These are phyloP conservation scores for Naja naja DNA, from an alignment of 2,113 vertebrate genomes.

Conservation along the genomic window DNA sequence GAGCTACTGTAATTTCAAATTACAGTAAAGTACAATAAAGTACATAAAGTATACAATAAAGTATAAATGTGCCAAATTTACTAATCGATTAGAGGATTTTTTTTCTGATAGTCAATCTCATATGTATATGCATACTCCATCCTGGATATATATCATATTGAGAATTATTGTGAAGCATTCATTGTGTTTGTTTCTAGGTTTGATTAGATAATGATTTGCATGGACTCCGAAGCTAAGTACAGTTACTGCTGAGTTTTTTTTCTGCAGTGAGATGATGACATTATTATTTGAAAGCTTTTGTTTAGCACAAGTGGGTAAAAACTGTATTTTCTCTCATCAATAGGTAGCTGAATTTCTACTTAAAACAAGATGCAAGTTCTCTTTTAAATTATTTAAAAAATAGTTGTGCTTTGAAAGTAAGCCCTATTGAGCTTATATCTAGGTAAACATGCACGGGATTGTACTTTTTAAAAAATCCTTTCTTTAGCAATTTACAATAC, in stretches of 20 bases:
- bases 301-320: neutral
- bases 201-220: neutral
- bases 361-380: neutral
- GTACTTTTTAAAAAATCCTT: neutral
- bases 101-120: neutral
- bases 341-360: neutral
- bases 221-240: neutral
- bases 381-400: neutral
- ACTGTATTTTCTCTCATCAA: neutral
- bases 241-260: neutral
- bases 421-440: neutral
- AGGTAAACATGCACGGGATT: neutral
- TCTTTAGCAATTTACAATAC: neutral
- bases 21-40: no score
- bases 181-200: neutral
- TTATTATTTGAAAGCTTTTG: neutral
- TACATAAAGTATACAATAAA: neutral
- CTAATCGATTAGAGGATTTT: neutral
- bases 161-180: neutral
- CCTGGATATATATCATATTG: neutral
- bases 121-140: neutral
- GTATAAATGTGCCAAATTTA: neutral
- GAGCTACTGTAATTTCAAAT: slow-evolving; percentile 14
- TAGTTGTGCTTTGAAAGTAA: neutral
- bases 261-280: no score